A percentile compares a stretch with the other conserved stretches of the same genome.
Evolutionary conservation across 2,888 invertebrate genomes (phyloP).

Genomic region (Chrysolina americana): DNA sequence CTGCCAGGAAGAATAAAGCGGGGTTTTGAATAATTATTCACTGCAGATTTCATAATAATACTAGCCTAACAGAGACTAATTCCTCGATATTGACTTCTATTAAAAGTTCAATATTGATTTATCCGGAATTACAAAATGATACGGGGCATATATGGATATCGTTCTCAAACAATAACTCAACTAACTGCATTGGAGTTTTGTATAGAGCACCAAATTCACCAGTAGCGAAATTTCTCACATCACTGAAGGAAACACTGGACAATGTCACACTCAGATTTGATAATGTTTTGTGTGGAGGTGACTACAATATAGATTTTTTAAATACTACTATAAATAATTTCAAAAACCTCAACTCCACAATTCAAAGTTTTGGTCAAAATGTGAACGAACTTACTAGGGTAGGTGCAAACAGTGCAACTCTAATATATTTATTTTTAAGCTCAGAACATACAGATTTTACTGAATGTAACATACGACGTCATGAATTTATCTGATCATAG

Average conservation of each 20-base stretch:
- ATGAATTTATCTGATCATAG: neutral
- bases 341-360: neutral
- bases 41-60: too few species aligned
- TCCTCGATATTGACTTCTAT: neutral
- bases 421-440: neutral
- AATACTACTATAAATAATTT: neutral
- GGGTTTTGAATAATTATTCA: too few species aligned
- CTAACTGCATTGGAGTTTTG: neutral
- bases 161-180: too few species aligned
- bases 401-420: constrained; percentile 7
- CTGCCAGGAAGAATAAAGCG: too few species aligned
- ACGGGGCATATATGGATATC: neutral
- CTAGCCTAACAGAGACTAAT: too few species aligned
- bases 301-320: constrained; percentile 11
- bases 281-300: neutral
- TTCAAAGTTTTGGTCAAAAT: neutral
- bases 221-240: neutral
- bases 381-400: neutral
- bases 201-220: neutral
- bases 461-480: neutral
- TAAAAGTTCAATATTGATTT: neutral
- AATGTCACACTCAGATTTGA: constrained; percentile 16
- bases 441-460: neutral
- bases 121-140: neutral
- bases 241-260: neutral